A percentile compares a stretch with the other conserved stretches of the same genome.
Conservation (phyloP, 2,888 invertebrate genomes). For the Nemoura dubitans region DNA sequence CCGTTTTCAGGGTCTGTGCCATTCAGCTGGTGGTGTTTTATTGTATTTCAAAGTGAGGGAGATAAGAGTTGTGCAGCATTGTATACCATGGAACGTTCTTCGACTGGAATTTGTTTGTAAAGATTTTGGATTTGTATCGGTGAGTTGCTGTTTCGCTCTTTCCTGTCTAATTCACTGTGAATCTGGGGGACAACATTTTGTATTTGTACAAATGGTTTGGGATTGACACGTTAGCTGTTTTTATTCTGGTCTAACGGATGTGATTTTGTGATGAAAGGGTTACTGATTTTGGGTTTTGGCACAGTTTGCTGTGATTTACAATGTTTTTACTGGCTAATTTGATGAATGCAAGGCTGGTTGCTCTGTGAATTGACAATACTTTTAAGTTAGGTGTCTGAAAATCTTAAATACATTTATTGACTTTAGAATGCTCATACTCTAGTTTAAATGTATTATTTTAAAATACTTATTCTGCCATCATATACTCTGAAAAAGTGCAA, state of each 20-base stretch:
- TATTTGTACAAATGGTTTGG: neutral
- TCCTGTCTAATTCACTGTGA: neutral
- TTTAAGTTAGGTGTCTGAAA: too few relatives aligned
- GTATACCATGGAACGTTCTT: too few relatives aligned
- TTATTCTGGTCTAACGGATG: neutral
- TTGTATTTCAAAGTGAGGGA: neutral
- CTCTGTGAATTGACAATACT: neutral
- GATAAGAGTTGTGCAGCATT: neutral
- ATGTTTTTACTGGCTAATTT: neutral
- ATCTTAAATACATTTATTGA: too few relatives aligned
- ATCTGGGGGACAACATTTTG: neutral
- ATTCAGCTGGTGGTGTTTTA: too few relatives aligned
- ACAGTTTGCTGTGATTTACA: neutral
- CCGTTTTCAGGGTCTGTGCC: too few relatives aligned
- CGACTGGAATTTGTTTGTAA: neutral
- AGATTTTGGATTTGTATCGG: neutral
- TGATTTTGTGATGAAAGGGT: neutral
- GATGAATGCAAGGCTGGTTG: neutral
- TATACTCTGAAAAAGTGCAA: neutral
- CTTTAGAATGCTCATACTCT: too few relatives aligned
- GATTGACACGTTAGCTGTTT: neutral
- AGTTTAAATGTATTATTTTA: too few relatives aligned
- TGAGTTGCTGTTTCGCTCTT: neutral
- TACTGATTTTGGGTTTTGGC: neutral
- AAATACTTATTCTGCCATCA: too few relatives aligned